Evolutionary conservation across 2,888 invertebrate genomes (phyloP).

Genomic region (Allacma fusca): DNA sequence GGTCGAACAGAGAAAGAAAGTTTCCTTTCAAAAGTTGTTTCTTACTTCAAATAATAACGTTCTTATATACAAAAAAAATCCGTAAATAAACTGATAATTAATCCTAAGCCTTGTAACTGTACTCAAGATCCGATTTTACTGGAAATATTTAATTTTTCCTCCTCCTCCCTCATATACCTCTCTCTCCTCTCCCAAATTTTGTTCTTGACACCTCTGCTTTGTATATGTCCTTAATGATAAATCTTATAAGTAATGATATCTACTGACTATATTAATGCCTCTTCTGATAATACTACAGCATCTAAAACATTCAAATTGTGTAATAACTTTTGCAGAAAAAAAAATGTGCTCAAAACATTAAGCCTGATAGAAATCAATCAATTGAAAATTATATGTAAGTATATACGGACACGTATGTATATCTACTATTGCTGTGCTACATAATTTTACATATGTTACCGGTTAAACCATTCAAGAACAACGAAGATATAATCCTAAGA

Average conservation of each 20-base stretch:
- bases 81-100: neutral
- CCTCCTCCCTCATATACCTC: neutral
- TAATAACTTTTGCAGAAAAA: no score
- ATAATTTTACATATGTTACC: no score
- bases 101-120: conserved; percentile 13
- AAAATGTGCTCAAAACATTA: no score
- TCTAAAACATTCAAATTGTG: neutral
- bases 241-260: no score
- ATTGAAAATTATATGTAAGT: no score
- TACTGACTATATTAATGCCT: no score
- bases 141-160: conserved; percentile 24
- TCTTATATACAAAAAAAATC: neutral
- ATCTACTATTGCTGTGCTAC: no score
- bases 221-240: no score
- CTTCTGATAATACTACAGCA: no score
- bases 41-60: conserved; percentile 30
- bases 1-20: conserved; percentile 34
- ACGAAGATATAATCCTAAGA: neutral
- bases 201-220: no score
- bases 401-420: no score
- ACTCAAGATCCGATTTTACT: neutral
- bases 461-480: neutral
- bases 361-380: no score
- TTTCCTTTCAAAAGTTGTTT: conserved; percentile 33
- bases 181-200: neutral